Conservation (phyloP, 2,797 vertebrate species). For the Cynopterus sphinx region DNA sequence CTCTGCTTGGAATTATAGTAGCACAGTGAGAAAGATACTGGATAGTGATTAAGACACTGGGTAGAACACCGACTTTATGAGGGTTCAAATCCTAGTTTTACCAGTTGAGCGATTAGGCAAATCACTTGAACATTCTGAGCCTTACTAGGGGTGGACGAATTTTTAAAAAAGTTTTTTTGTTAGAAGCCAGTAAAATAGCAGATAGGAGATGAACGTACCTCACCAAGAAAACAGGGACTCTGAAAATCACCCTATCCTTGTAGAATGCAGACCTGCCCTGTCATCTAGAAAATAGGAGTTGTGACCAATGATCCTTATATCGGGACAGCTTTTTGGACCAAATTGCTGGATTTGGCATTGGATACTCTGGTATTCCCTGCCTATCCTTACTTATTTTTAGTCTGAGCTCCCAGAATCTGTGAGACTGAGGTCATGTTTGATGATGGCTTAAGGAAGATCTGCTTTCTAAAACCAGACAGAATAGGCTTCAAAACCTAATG, state of each 20-base stretch:
- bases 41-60: not conserved
- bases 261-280: not conserved
- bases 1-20: not conserved
- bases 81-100: conserved; percentile 1
- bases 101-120: not conserved
- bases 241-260: not conserved
- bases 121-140: not conserved
- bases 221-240: not conserved
- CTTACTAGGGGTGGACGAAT: not conserved
- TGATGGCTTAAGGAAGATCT: not conserved
- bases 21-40: not conserved
- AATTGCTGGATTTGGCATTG: not conserved
- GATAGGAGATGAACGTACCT: not conserved
- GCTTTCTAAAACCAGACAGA: not conserved
- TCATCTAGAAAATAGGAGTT: not conserved
- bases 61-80: not conserved
- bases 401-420: not conserved
- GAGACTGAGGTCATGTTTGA: not conserved
- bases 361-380: not conserved
- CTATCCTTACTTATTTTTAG: not conserved
- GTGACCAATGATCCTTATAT: not conserved
- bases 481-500: not conserved
- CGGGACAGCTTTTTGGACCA: not conserved
- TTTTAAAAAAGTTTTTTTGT: not conserved
- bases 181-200: conserved; percentile 1